These are phyloP conservation scores for Drosophila santomea DNA, from an alignment of 1,140 invertebrate species.

Conservation along the genomic window DNA sequence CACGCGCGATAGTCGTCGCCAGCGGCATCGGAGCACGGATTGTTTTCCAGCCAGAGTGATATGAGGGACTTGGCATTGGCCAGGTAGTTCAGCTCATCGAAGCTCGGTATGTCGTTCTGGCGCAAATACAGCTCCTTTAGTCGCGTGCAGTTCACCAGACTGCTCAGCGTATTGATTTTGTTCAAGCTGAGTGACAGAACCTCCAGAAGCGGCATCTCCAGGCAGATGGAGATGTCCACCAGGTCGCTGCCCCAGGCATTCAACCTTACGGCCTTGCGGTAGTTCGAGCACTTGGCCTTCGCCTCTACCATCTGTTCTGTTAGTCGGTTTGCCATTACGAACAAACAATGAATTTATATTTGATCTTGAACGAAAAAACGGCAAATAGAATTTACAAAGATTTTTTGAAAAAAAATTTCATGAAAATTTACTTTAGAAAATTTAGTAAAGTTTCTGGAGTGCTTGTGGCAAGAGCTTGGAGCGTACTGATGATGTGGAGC, in stretches of 20 bases:
- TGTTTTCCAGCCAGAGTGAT: conserved; percentile 12
- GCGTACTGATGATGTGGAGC: not conserved
- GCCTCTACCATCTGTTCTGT: conserved; percentile 10
- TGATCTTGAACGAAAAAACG: too few relatives aligned
- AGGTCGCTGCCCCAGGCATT: conserved; percentile 17
- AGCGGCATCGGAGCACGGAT: conserved; percentile 13
- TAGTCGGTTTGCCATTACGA: not conserved
- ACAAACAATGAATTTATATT: too few relatives aligned
- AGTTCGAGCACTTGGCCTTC: conserved; percentile 1
- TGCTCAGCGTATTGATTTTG: not conserved
- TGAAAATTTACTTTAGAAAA: not conserved
- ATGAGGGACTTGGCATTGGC: not conserved
- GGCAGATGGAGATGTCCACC: conserved; percentile 10
- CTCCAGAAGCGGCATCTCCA: conserved; percentile 14
- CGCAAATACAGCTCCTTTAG: conserved; percentile 30
- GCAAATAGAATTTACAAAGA: too few relatives aligned
- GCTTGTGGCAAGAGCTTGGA: not conserved
- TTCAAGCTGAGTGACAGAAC: conserved; percentile 20
- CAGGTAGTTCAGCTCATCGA: conserved; percentile 9
- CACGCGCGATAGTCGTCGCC: conserved; percentile 3
- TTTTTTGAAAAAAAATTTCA: too few relatives aligned
- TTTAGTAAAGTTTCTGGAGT: not conserved
- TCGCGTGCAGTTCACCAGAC: conserved; percentile 4
- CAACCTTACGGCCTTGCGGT: not conserved
- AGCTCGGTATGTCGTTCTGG: not conserved